phyloP scores from a whole-genome alignment of 2,113 vertebrate genomes.

The Reinhardtius hippoglossoides region DNA sequence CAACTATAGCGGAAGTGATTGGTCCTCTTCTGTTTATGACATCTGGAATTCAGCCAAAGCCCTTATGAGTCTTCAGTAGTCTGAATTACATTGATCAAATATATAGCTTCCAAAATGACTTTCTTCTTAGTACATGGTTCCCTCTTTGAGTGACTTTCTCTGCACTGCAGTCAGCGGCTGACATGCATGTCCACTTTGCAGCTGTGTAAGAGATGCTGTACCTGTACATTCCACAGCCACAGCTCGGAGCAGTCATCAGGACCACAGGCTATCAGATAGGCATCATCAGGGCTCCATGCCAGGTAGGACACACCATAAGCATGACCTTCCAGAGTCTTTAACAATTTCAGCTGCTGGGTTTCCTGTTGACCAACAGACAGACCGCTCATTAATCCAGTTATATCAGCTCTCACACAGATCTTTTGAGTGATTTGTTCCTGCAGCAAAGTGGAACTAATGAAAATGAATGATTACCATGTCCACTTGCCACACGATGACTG shows the following conservation, averaged over 20 bases:
- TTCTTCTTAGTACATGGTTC: too few species aligned
- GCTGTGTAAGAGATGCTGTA: slow-evolving; percentile 56
- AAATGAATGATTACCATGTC: slow-evolving; percentile 85
- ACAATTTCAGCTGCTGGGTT: slow-evolving; percentile 92
- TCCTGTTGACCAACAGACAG: slow-evolving; percentile 81
- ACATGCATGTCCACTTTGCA: neutral
- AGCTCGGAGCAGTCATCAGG: slow-evolving; percentile 98
- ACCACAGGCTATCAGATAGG: slow-evolving; percentile 95
- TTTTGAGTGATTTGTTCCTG: neutral
- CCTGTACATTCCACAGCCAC: slow-evolving; percentile 98
- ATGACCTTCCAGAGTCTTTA: slow-evolving; percentile 96
- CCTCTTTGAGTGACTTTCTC: too few species aligned
- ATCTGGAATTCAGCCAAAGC: too few species aligned
- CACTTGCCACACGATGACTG: slow-evolving; percentile 97
- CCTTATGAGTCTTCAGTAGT: too few species aligned
- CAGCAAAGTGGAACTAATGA: neutral
- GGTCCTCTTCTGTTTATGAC: too few species aligned
- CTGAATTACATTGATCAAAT: too few species aligned
- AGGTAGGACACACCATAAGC: slow-evolving; percentile 98
- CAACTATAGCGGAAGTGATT: too few species aligned
- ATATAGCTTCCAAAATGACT: too few species aligned
- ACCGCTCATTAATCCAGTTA: neutral
- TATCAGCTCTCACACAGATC: neutral
- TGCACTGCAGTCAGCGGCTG: neutral
- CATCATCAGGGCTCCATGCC: slow-evolving; percentile 97